Evolutionary conservation across 1,140 invertebrate species (phyloP).

Genomic region (Rhyacophila brunnea): DNA sequence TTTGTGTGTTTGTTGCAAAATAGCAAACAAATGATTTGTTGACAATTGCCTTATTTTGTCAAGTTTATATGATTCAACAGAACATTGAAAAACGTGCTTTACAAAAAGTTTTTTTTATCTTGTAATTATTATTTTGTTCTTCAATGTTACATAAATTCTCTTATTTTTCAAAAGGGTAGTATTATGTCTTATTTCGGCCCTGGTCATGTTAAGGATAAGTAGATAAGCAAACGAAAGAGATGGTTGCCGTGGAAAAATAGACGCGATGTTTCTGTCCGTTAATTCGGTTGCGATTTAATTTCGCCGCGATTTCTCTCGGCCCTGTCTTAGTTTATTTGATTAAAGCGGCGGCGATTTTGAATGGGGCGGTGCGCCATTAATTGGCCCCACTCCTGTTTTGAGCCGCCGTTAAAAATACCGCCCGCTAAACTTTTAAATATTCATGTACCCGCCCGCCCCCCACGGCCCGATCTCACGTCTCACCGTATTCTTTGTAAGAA

Average conservation of each 20-base stretch:
- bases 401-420: neutral
- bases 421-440: constrained; percentile 4
- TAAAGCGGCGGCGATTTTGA: constrained; percentile 10
- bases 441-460: neutral
- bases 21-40: too few species aligned
- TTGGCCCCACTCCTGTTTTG: constrained; percentile 6
- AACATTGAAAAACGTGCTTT: too few species aligned
- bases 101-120: too few species aligned
- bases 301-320: constrained; percentile 6
- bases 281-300: constrained; percentile 30
- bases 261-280: constrained; percentile 24
- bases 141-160: too few species aligned
- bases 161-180: too few species aligned
- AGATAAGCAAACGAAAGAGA: neutral
- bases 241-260: neutral
- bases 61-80: too few species aligned
- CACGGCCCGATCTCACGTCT: neutral
- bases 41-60: too few species aligned
- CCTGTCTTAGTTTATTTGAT: constrained; percentile 10
- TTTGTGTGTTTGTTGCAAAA: too few species aligned
- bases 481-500: constrained; percentile 7
- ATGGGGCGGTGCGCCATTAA: constrained; percentile 1
- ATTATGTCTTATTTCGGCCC: too few species aligned
- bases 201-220: too few species aligned
- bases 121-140: too few species aligned